Conservation (phyloP, 1,140 invertebrate genomes). For the Papilio xuthus region DNA sequence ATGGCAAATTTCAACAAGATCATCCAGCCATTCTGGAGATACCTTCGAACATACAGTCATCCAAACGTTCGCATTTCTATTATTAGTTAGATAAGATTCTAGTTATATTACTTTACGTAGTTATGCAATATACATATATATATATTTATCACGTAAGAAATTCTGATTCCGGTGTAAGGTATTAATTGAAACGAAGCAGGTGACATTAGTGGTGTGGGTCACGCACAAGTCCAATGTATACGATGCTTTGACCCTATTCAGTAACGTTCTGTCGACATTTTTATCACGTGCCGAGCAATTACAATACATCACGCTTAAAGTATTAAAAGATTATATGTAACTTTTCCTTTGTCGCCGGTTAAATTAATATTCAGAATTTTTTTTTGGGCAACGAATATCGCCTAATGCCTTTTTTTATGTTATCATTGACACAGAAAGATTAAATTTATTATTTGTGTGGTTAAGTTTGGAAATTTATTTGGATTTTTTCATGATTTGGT, state of each 20-base stretch:
- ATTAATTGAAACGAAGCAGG: slow-evolving; percentile 64
- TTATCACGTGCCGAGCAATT: slow-evolving; percentile 34
- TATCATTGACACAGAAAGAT: slow-evolving; percentile 26
- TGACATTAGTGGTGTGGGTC: slow-evolving; percentile 52
- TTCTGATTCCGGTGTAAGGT: slow-evolving; percentile 38
- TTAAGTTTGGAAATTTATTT: neutral
- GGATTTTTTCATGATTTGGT: neutral
- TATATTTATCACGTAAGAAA: slow-evolving; percentile 43
- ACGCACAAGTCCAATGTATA: slow-evolving; percentile 50
- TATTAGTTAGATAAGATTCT: neutral
- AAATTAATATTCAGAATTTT: slow-evolving; percentile 25
- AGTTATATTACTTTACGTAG: neutral
- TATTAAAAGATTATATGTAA: slow-evolving; percentile 35
- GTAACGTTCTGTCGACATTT: slow-evolving; percentile 37
- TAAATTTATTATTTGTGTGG: slow-evolving; percentile 19
- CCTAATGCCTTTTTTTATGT: slow-evolving; percentile 23
- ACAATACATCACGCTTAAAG: slow-evolving; percentile 36
- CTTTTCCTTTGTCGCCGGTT: slow-evolving; percentile 28
- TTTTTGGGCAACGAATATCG: slow-evolving; percentile 15
- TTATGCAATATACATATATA: slow-evolving; percentile 27
- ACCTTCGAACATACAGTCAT: too few species aligned
- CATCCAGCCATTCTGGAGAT: too few species aligned
- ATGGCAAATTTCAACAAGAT: too few species aligned
- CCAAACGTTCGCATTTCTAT: neutral
- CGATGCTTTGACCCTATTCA: slow-evolving; percentile 24